These are phyloP conservation scores for Onychorhynchus coronatus DNA, from an alignment of 2,113 vertebrate genomes.

Conservation along the genomic window DNA sequence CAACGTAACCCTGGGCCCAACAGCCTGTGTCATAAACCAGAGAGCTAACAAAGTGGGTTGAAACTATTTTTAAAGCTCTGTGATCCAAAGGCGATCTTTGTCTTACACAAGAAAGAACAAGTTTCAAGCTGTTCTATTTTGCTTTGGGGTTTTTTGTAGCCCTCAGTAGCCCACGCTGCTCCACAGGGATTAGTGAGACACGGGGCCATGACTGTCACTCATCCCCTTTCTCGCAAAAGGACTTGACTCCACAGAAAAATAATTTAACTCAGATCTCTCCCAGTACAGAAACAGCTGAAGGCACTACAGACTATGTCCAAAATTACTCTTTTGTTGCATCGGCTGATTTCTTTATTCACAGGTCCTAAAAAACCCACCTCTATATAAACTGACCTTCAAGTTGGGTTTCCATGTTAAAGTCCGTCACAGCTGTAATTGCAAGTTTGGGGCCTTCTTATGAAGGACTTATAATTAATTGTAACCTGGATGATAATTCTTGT, in stretches of 20 bases:
- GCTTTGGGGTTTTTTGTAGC: not conserved
- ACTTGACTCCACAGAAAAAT: not conserved
- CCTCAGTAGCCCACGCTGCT: not conserved
- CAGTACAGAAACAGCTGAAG: not conserved
- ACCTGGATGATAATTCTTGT: not conserved
- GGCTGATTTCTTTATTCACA: not conserved
- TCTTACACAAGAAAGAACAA: constrained; percentile 8
- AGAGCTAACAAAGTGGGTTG: constrained; percentile 22
- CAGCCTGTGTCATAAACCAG: not conserved
- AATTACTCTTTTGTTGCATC: not conserved
- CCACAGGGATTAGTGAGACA: not conserved
- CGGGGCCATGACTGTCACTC: not conserved
- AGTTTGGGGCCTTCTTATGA: not conserved
- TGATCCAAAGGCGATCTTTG: not conserved
- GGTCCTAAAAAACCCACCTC: not conserved
- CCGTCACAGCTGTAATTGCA: not conserved
- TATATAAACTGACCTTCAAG: not conserved
- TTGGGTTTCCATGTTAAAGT: not conserved
- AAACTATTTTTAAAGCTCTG: constrained; percentile 43
- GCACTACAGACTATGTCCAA: not conserved
- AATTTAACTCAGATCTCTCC: not conserved
- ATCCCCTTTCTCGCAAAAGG: not conserved
- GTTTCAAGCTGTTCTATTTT: constrained; percentile 32
- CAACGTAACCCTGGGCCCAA: not conserved
- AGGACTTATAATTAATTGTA: not conserved